Percentiles rank a stretch among this genome's conserved stretches.
These are phyloP conservation scores for Sphenopsis melanotis DNA, from an alignment of 2,797 vertebrate species.

Conservation along the genomic window DNA sequence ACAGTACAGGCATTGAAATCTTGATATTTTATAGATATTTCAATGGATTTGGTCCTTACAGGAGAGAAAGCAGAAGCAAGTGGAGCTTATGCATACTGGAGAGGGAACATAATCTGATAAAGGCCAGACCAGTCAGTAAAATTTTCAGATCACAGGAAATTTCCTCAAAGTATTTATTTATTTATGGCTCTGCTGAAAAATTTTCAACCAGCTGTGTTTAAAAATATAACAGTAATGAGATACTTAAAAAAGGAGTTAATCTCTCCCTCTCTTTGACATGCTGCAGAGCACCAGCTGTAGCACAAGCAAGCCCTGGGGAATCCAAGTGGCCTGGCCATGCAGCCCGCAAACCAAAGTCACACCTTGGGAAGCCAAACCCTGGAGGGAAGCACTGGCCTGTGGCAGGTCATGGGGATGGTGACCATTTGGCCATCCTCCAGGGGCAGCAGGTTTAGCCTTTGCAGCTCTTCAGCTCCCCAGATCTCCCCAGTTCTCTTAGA, in stretches of 20 bases:
- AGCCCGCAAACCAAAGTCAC: neutral
- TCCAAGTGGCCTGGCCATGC: neutral
- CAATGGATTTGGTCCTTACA: neutral
- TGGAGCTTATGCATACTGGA: neutral
- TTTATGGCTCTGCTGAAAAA: slow-evolving; percentile 5
- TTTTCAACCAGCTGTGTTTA: slow-evolving; percentile 44
- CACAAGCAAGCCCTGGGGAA: neutral
- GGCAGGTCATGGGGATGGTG: neutral
- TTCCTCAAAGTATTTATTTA: slow-evolving; percentile 52
- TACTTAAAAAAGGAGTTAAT: slow-evolving; percentile 47
- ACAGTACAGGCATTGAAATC: neutral
- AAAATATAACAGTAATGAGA: slow-evolving; percentile 39
- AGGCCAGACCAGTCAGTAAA: neutral
- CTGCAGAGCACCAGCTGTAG: neutral
- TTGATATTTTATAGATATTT: neutral
- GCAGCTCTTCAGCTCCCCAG: neutral
- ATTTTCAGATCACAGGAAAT: neutral
- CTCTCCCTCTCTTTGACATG: neutral
- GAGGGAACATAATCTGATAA: neutral
- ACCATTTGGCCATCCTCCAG: neutral
- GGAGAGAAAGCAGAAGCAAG: neutral
- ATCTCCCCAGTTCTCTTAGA: neutral
- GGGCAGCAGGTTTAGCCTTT: neutral
- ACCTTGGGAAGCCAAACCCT: neutral
- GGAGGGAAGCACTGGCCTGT: neutral